These are phyloP conservation scores for Leptinotarsa tumamoca DNA, from an alignment of 2,888 invertebrate genomes.

Conservation along the genomic window DNA sequence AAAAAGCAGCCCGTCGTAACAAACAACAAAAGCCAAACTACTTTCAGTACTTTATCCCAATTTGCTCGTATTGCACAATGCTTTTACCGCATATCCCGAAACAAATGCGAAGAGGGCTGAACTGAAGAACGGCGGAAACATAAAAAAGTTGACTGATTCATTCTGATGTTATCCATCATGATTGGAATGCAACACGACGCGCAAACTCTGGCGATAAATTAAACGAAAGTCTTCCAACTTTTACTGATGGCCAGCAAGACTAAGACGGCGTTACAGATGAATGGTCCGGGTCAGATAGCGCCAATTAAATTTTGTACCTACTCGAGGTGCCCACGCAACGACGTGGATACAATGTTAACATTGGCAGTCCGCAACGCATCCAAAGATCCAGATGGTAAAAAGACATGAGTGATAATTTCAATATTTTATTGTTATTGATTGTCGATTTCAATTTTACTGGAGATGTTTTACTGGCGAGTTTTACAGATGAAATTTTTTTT, in stretches of 20 bases:
- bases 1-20: slow-evolving; percentile 12
- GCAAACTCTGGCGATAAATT: slow-evolving; percentile 34
- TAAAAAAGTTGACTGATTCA: slow-evolving; percentile 34
- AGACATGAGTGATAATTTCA: not conserved
- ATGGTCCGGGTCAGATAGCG: slow-evolving; percentile 41
- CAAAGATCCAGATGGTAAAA: not conserved
- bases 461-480: no score
- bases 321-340: slow-evolving; percentile 29
- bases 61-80: slow-evolving; percentile 23
- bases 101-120: slow-evolving; percentile 26
- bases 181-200: slow-evolving; percentile 29
- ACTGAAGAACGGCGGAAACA: slow-evolving; percentile 8
- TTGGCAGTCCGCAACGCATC: slow-evolving; percentile 11
- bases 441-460: no score
- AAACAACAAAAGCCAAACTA: slow-evolving; percentile 14
- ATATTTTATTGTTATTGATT: not conserved
- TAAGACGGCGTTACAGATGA: slow-evolving; percentile 33
- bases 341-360: slow-evolving; percentile 28
- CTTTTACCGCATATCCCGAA: slow-evolving; percentile 30
- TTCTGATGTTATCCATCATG: slow-evolving; percentile 34
- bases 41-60: slow-evolving; percentile 15
- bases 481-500: no score
- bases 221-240: slow-evolving; percentile 45
- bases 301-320: slow-evolving; percentile 46
- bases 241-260: slow-evolving; percentile 34